These are phyloP conservation scores for Pogonognathellus flavescens DNA, from an alignment of 1,140 invertebrate species.

Conservation along the genomic window DNA sequence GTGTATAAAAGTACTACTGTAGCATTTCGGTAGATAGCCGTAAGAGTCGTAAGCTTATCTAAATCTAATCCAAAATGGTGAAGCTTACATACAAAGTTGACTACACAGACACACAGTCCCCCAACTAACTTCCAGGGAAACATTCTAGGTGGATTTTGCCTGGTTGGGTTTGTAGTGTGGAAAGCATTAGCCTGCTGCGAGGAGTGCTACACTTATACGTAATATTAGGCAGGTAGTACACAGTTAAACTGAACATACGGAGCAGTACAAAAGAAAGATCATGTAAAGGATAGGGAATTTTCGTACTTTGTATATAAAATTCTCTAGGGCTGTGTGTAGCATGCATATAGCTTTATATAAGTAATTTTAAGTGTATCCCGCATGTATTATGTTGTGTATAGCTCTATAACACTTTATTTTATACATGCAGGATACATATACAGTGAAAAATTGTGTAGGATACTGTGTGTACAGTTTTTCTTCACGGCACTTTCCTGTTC, in stretches of 20 bases:
- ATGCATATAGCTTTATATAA: background rate
- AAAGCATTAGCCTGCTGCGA: background rate
- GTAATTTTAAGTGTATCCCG: background rate
- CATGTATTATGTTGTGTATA: too few species aligned
- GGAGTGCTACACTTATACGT: background rate
- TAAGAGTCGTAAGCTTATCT: constrained; percentile 20
- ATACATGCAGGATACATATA: too few species aligned
- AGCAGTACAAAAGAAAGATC: background rate
- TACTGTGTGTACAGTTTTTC: too few species aligned
- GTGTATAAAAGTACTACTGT: too few species aligned
- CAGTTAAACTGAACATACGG: background rate
- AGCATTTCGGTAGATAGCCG: background rate
- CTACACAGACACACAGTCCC: constrained; percentile 8
- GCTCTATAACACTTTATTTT: too few species aligned
- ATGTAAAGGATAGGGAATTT: background rate
- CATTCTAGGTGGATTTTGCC: constrained; percentile 13
- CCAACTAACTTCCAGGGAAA: background rate
- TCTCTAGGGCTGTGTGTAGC: background rate
- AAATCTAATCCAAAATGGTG: constrained; percentile 34
- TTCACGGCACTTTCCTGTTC: background rate
- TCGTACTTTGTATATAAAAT: background rate
- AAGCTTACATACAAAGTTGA: background rate
- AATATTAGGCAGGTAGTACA: background rate
- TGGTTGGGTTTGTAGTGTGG: background rate
- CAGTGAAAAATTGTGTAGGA: too few species aligned